A percentile compares a stretch with the other conserved stretches of the same genome.
phyloP scores from a whole-genome alignment of 2,888 invertebrate species.

The Drosophila hamatofila region DNA sequence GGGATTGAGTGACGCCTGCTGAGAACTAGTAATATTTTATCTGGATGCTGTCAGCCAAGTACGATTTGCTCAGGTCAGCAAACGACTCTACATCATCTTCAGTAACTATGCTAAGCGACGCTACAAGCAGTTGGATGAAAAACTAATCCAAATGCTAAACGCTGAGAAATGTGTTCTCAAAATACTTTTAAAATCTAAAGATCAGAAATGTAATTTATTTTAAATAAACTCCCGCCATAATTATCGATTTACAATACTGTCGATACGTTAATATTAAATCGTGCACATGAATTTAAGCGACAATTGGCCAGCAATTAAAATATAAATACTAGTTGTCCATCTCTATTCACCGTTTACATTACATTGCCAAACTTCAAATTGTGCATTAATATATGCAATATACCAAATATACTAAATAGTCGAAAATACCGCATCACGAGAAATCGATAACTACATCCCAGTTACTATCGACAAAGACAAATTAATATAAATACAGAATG shows the following conservation, averaged over 20 bases:
- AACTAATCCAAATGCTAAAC: neutral
- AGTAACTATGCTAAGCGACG: neutral
- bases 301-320: neutral
- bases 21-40: conserved; percentile 5
- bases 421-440: neutral
- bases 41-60: conserved; percentile 24
- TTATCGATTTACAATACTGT: neutral
- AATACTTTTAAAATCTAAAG: neutral
- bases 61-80: conserved; percentile 1
- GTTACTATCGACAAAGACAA: neutral
- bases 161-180: neutral
- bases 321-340: neutral
- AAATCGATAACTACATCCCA: neutral
- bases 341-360: neutral
- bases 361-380: neutral
- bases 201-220: neutral
- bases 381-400: neutral
- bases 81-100: conserved; percentile 12
- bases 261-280: neutral
- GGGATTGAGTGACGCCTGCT: conserved; percentile 2
- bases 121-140: conserved; percentile 17
- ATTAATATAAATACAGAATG: conserved; percentile 6
- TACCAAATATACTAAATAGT: neutral
- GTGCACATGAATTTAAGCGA: neutral
- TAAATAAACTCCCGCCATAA: neutral